Conservation (phyloP, 2,888 invertebrate genomes). For the Megamerina dolium region DNA sequence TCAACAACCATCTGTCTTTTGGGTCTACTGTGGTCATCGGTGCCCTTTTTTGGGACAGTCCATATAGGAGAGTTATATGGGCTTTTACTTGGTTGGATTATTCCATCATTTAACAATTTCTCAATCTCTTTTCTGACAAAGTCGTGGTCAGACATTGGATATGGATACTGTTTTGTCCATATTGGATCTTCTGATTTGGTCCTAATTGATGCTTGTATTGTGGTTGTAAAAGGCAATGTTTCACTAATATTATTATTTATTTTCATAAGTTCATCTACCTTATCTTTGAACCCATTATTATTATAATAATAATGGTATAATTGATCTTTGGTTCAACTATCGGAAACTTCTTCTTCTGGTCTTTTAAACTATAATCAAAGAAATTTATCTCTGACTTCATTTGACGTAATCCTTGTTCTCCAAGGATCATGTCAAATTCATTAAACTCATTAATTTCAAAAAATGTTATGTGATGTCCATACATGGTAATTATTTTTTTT, state of each 20-base stretch:
- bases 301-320: slow-evolving; percentile 5
- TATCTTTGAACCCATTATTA: too few relatives aligned
- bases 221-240: background rate
- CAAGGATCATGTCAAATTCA: slow-evolving; percentile 4
- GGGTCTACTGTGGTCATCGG: slow-evolving; percentile 5
- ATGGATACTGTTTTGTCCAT: too few relatives aligned
- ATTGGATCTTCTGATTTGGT: too few relatives aligned
- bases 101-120: slow-evolving; percentile 6
- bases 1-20: slow-evolving; percentile 13
- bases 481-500: slow-evolving; percentile 6
- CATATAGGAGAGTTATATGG: slow-evolving; percentile 15
- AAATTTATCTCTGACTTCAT: slow-evolving; percentile 2
- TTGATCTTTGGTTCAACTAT: slow-evolving; percentile 1
- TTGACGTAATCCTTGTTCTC: slow-evolving; percentile 1
- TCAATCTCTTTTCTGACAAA: slow-evolving; percentile 13
- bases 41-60: slow-evolving; percentile 12
- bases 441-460: slow-evolving; percentile 1
- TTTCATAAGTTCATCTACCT: too few relatives aligned
- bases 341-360: background rate
- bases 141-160: slow-evolving; percentile 10
- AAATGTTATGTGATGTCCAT: background rate
- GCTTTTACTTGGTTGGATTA: slow-evolving; percentile 11
- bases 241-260: background rate
- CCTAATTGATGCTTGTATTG: too few relatives aligned
- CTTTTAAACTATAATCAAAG: slow-evolving; percentile 4